Base-by-base conservation (phyloP, 2,113 vertebrate genomes). In the Pardalotus punctatus region DNA sequence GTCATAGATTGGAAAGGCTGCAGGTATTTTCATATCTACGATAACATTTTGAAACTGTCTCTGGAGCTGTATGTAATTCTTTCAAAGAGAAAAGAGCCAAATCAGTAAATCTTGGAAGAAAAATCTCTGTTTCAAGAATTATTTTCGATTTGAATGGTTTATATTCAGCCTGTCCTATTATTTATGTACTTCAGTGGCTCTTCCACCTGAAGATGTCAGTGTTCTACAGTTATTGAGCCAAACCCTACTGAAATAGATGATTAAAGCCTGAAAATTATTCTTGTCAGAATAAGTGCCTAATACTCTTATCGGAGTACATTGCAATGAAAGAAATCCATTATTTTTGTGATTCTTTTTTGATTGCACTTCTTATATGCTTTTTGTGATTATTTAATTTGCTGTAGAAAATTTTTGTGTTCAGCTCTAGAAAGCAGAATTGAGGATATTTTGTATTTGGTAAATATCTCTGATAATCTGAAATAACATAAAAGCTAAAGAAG, bases 201-300 rank as follows among this genome's bases (percentile, higher is more conserved):
- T 88, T 86, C 25, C 23, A 73, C 94, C 95, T 86, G 85, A 73
- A 86, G 96, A 50, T 86, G 82, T 92, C 96, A 90, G 62, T 92
- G 53, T 93, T 90, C 45, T 71, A 65, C 71, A 90, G 20, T 28
- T 45, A 19, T 20, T 80, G 66, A 93, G 38, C 18, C 65, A 76
- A 77, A 50, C 18, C 20, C 8, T 29, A 19, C 25, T 57, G 36
- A 79, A 91, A 57, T 3, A 73, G 25, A 13, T 72, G 0, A 67
- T 64, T 72, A 23, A 84, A 77, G 19, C 6, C 27, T 89, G 77
- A 40, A 73, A 78, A 53, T 54, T 47, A 11, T 16, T 79, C 33
- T 56, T 80, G 45, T 45, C 20, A 57, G 72, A 85, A 28, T 56
- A 64, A 60, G 40, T 60, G 8, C 17, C 20, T 51, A 53, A 51